Evolutionary conservation across 1,140 invertebrate species (phyloP).

Genomic region (Melitaea cinxia): DNA sequence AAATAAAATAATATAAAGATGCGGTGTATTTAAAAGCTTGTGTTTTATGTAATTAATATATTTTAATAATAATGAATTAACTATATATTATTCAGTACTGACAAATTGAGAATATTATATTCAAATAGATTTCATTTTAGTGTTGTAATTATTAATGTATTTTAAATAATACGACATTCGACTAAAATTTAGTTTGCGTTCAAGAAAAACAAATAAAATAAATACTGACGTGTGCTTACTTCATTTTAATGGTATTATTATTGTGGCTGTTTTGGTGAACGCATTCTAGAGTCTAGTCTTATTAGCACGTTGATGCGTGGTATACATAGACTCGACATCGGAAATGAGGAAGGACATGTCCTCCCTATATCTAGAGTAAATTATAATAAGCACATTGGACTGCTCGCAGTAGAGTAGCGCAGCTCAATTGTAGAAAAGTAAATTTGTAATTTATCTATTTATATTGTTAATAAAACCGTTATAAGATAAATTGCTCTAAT

Average conservation of each 20-base stretch:
- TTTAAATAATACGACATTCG: conserved; percentile 4
- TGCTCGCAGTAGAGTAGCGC: conserved; percentile 78
- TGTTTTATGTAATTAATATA: conserved; percentile 25
- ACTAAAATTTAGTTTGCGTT: background rate
- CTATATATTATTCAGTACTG: background rate
- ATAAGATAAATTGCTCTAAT: conserved; percentile 59
- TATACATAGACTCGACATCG: conserved; percentile 40
- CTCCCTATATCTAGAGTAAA: conserved; percentile 29
- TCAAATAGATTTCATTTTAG: background rate
- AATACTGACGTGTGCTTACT: too few species aligned
- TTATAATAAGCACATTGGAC: conserved; percentile 66
- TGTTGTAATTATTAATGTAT: background rate
- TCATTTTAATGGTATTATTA: background rate
- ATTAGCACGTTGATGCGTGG: conserved; percentile 62
- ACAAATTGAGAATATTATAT: conserved; percentile 33
- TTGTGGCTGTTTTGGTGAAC: background rate
- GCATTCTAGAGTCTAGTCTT: conserved; percentile 34
- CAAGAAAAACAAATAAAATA: background rate
- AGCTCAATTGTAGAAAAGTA: conserved; percentile 77
- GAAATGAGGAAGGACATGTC: conserved; percentile 24
- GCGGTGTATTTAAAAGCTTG: conserved; percentile 42
- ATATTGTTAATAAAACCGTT: conserved; percentile 82
- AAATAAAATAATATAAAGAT: conserved; percentile 53
- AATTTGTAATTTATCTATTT: conserved; percentile 80
- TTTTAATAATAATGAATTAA: background rate